Evolutionary conservation across 1,140 invertebrate species (phyloP).

Genomic region (Lysiphlebus fabarum): DNA sequence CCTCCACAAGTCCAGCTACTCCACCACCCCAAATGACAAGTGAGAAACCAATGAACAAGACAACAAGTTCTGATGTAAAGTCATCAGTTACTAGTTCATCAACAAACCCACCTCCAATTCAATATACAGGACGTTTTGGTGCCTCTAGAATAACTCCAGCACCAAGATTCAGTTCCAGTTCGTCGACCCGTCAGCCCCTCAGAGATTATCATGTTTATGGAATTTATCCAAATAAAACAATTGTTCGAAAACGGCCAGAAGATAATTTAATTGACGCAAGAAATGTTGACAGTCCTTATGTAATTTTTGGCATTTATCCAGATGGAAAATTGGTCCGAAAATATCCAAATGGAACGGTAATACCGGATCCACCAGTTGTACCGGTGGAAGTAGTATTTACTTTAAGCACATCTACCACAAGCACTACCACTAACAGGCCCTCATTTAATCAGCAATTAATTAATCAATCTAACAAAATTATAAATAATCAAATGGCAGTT

Average conservation of each 20-base stretch:
- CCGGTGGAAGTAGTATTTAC: constrained; percentile 54
- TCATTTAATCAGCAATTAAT: constrained; percentile 31
- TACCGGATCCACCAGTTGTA: constrained; percentile 63
- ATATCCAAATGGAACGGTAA: constrained; percentile 70
- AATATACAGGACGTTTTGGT: constrained; percentile 47
- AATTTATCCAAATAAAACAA: constrained; percentile 70
- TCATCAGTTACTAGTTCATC: constrained; percentile 1
- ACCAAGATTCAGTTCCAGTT: constrained; percentile 45
- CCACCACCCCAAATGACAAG: too few relatives aligned
- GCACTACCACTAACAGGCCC: constrained; percentile 51
- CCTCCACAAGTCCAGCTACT: constrained; percentile 24
- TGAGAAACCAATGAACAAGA: too few relatives aligned
- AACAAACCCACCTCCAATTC: constrained; percentile 20
- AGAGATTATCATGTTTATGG: constrained; percentile 70
- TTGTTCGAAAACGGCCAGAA: constrained; percentile 68
- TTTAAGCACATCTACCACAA: constrained; percentile 44
- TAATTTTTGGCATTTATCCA: constrained; percentile 69
- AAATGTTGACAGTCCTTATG: constrained; percentile 66
- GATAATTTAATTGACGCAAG: constrained; percentile 63
- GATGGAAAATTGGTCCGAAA: constrained; percentile 71
- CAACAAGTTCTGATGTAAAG: too few relatives aligned
- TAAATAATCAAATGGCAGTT: constrained; percentile 39
- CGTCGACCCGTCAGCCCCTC: constrained; percentile 53
- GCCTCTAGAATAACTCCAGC: constrained; percentile 43
- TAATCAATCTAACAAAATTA: constrained; percentile 45